Base-by-base conservation (phyloP, 2,888 invertebrate genomes). In the Agrilus mali region DNA sequence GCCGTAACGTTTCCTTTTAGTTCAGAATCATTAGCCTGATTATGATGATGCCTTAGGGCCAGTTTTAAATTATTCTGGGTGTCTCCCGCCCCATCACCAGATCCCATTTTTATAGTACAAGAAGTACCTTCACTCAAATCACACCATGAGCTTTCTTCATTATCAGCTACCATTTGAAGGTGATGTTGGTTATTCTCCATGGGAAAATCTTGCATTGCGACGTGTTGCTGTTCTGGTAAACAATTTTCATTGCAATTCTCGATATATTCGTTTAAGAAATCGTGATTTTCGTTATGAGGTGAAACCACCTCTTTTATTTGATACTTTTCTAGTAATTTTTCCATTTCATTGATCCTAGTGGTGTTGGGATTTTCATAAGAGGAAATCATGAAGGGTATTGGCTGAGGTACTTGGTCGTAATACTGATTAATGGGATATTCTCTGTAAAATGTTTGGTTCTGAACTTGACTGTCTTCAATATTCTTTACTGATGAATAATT, bases 111-210 rank as follows among this genome's bases (percentile, higher is more conserved):
- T n/a, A 33, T 36, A 12, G 50, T 48, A 10, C 38, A 31, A 15
- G 45, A 47, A 32, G 47, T 51, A 8, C 41, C 17, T n/a, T 53
- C 53, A 1, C 50, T 48, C 20, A 53, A 27, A 34, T 53, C 53
- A 32, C 36, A 49, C 53, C 53, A 53, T 0, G 53, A 53, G 41
- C 46, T 47, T 13, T 52, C 53, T 14, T 52, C 49, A 4, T 40
- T 40, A 36, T 12, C 12, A 20, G 39, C 33, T 32, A 37, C 7
- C 12, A 27, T 27, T 4, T 37, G 41, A 17, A 20, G 10, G 5
- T 8, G 20, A 5, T 33, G 7, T n/a, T n/a, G n/a, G n/a, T n/a
- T n/a, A 15, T 34, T 38, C 6, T 13, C 34, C 2, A 7, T 3
- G 16, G 32, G 4, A 37, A 41, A n/a, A 6, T 41, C 31, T 2